Percentiles rank a stretch among this genome's conserved stretches.
Evolutionary conservation across 2,888 invertebrate species (phyloP).

Genomic region (Branchellion lobata): DNA sequence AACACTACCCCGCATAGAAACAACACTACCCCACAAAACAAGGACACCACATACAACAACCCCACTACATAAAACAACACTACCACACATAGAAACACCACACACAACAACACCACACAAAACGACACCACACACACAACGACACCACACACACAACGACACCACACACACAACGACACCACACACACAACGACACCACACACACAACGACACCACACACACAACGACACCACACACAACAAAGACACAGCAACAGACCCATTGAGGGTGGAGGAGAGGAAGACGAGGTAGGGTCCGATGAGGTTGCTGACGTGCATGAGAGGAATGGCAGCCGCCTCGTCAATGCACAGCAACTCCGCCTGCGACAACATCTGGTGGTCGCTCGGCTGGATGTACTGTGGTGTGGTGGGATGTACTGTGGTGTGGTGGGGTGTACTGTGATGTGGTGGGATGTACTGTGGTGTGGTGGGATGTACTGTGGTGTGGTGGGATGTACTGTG

Average conservation of each 20-base stretch:
- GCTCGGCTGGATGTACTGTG: conserved; percentile 87
- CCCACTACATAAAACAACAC: background rate
- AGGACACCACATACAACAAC: background rate
- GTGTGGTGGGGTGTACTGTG: conserved; percentile 87
- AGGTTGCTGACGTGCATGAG: conserved; percentile 85
- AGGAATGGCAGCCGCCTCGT: conserved; percentile 98
- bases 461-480: conserved; percentile 87
- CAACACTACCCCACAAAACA: background rate
- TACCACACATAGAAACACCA: background rate
- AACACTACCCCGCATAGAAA: background rate
- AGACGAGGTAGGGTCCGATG: conserved; percentile 84
- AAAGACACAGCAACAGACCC: conserved; percentile 66
- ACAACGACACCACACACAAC: background rate
- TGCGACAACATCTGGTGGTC: conserved; percentile 85
- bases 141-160: background rate
- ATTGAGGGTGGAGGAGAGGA: conserved; percentile 93
- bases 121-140: background rate
- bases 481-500: conserved; percentile 66
- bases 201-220: too few species aligned
- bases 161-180: background rate
- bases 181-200: background rate
- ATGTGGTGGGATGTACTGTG: conserved; percentile 66
- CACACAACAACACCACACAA: too few species aligned
- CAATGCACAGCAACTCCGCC: conserved; percentile 90
- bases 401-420: conserved; percentile 66